These are phyloP conservation scores for Brachypteracias leptosomus DNA, from an alignment of 2,113 vertebrate species.

Conservation along the genomic window DNA sequence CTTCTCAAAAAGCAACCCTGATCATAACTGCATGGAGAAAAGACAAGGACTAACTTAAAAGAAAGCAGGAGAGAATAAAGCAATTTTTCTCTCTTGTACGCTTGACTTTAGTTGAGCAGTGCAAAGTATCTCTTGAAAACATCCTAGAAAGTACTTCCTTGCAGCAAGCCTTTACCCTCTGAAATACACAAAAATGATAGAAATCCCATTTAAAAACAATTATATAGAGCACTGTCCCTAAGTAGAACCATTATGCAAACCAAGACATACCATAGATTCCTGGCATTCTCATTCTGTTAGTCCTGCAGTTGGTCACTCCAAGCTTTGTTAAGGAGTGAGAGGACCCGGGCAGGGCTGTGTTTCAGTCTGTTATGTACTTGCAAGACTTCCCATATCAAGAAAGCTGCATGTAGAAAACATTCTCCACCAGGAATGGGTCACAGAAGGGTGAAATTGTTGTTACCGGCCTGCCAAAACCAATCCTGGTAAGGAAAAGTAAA, in stretches of 20 bases:
- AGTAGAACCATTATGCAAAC: conserved; percentile 15
- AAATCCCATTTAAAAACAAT: background rate
- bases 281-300: background rate
- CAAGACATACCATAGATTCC: conserved; percentile 12
- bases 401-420: background rate
- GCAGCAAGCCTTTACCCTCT: background rate
- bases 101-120: background rate
- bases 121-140: background rate
- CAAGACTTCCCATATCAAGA: background rate
- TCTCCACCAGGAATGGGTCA: background rate
- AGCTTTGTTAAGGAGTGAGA: background rate
- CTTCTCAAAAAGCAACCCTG: background rate
- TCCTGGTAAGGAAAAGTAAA: background rate
- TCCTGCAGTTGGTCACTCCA: background rate
- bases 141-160: background rate
- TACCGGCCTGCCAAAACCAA: background rate
- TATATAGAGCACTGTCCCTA: background rate
- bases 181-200: background rate
- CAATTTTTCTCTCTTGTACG: background rate
- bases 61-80: background rate
- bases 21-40: background rate
- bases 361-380: background rate
- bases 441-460: background rate
- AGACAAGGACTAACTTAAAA: background rate
- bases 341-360: background rate